Percentiles rank a stretch among this genome's conserved stretches.
Evolutionary conservation across 2,888 invertebrate species (phyloP).

Genomic region (Orchesella flavescens): DNA sequence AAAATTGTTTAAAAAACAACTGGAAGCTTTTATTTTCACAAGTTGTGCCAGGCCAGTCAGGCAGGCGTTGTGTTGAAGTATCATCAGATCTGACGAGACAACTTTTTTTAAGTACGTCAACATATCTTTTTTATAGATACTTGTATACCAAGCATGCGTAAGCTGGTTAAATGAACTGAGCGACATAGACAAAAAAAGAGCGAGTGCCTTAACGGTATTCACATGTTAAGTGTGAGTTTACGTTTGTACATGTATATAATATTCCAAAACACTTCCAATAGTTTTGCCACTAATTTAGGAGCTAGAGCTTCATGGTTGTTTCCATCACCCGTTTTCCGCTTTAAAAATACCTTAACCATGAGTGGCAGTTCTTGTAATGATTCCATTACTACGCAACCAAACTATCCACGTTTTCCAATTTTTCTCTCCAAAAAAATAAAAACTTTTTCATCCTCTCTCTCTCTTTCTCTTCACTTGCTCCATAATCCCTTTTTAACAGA

Average conservation of each 20-base stretch:
- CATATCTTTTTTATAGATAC: background rate
- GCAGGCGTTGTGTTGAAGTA: background rate
- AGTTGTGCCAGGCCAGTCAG: background rate
- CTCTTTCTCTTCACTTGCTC: background rate
- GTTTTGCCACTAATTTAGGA: slow-evolving; percentile 4
- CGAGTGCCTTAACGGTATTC: background rate
- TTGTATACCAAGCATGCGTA: background rate
- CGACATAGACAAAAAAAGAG: background rate
- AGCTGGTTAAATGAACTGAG: background rate
- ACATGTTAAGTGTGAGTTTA: too few relatives aligned
- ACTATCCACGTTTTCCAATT: background rate
- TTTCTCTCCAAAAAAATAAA: slow-evolving; percentile 2
- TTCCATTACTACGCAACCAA: background rate
- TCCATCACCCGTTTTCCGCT: background rate
- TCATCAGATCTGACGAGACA: background rate
- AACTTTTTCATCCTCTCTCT: slow-evolving; percentile 1
- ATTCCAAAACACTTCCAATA: background rate
- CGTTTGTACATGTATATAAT: background rate
- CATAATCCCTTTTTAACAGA: slow-evolving; percentile 34
- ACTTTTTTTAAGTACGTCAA: slow-evolving; percentile 2
- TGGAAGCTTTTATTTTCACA: slow-evolving; percentile 6
- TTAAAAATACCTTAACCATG: background rate
- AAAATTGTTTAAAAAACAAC: background rate
- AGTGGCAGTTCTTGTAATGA: background rate
- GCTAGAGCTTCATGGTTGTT: background rate